Conservation (phyloP, 2,888 invertebrate species). For the Leptothorax acervorum region DNA sequence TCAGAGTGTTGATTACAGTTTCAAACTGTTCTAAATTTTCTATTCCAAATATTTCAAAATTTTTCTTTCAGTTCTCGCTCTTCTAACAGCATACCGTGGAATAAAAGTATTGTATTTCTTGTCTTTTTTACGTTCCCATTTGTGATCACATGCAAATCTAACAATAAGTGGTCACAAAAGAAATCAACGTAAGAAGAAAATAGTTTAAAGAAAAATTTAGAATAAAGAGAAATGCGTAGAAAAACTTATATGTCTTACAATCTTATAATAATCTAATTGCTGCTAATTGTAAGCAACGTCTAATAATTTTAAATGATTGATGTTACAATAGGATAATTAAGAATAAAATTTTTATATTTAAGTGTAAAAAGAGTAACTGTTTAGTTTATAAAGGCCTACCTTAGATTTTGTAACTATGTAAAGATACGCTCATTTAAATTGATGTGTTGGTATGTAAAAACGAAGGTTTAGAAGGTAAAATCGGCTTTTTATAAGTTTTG, state of each 20-base stretch:
- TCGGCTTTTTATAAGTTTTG: too few species aligned
- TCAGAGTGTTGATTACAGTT: background rate
- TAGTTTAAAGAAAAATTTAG: background rate
- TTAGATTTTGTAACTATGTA: too few species aligned
- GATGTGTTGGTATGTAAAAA: too few species aligned
- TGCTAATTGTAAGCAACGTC: background rate
- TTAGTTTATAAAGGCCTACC: too few species aligned
- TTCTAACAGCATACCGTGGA: background rate
- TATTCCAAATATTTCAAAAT: background rate
- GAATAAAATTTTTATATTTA: slow-evolving; percentile 11
- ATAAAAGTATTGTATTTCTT: background rate
- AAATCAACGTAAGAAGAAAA: too few species aligned
- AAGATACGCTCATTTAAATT: too few species aligned
- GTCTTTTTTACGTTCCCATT: background rate
- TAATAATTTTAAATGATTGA: background rate
- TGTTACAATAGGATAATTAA: background rate
- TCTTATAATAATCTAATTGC: background rate
- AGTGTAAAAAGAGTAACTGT: background rate
- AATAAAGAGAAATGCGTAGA: background rate
- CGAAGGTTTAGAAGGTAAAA: too few species aligned
- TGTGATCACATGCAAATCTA: background rate
- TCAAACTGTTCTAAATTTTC: background rate
- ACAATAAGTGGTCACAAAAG: too few species aligned
- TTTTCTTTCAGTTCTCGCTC: background rate
- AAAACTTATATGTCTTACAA: background rate